Percentiles rank a stretch among this genome's conserved stretches.
Conservation (phyloP, 2,113 vertebrate genomes). For the Rousettus leschenaultii region DNA sequence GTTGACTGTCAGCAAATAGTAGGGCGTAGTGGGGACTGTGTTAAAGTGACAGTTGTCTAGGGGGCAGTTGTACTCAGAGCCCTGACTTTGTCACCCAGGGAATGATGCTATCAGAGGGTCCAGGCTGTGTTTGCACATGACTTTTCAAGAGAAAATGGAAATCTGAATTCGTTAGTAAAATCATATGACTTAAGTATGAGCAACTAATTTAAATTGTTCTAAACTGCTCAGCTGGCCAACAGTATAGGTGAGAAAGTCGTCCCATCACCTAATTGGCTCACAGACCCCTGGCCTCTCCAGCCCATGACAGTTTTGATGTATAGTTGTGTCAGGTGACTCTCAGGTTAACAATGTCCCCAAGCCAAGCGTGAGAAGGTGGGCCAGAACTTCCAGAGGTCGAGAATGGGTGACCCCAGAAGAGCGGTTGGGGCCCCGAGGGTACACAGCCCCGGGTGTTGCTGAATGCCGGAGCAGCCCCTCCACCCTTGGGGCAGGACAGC, state of each 20-base stretch:
- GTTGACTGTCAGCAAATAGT: neutral
- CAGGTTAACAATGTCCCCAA: neutral
- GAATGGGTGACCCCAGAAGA: neutral
- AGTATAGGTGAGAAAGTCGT: rapidly evolving
- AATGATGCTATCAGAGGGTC: neutral
- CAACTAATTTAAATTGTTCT: neutral
- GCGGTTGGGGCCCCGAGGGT: neutral
- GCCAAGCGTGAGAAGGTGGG: neutral
- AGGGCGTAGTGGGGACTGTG: neutral
- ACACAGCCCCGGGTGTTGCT: neutral
- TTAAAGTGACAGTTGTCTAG: neutral
- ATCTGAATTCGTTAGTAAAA: neutral
- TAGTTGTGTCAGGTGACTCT: neutral
- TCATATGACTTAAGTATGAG: neutral
- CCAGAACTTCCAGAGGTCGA: neutral
- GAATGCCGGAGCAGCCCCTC: neutral
- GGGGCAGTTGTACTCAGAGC: neutral
- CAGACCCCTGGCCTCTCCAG: neutral
- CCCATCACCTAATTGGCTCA: rapidly evolving
- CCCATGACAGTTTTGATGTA: rapidly evolving
- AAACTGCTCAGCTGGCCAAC: neutral
- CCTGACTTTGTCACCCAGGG: neutral
- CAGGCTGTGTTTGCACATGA: neutral
- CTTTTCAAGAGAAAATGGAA: neutral
- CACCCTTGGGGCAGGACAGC: rapidly evolving